phyloP scores from a whole-genome alignment of 1,140 invertebrate species.

The Scylla paramamosain region DNA sequence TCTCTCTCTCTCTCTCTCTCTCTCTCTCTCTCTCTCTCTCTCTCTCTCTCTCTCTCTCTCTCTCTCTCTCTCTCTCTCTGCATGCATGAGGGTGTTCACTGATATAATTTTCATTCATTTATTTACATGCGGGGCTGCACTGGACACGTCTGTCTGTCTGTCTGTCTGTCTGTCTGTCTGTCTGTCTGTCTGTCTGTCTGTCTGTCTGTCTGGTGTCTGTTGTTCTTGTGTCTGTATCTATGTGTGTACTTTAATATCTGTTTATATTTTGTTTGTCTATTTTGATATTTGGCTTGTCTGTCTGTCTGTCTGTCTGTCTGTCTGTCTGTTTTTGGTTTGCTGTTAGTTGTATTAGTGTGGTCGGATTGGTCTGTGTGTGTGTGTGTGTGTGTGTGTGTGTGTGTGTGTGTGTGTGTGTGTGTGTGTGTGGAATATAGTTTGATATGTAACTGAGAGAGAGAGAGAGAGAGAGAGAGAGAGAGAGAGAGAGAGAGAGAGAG shows the following conservation, averaged over 20 bases:
- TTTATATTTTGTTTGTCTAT: background rate
- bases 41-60: background rate
- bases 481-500: background rate
- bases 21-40: conserved; percentile 32
- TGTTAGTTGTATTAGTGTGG: background rate
- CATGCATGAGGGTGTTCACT: background rate
- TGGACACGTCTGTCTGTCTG: background rate
- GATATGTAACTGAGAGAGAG: background rate
- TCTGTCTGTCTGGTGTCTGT: background rate
- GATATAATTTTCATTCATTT: too few relatives aligned
- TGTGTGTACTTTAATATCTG: background rate
- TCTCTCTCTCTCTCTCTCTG: conserved; percentile 10
- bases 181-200: background rate
- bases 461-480: conserved; percentile 15
- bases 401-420: conserved; percentile 28
- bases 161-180: background rate
- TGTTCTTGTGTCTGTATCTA: background rate
- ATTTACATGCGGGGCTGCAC: too few relatives aligned
- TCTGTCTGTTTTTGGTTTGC: background rate
- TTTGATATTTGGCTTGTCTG: background rate
- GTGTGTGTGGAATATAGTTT: background rate
- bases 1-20: conserved; percentile 44
- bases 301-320: background rate
- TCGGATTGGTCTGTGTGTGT: background rate
- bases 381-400: background rate